A percentile compares a stretch with the other conserved stretches of the same genome.
Conservation (phyloP, 1,140 invertebrate species). For the Drosophila chauvacae region DNA sequence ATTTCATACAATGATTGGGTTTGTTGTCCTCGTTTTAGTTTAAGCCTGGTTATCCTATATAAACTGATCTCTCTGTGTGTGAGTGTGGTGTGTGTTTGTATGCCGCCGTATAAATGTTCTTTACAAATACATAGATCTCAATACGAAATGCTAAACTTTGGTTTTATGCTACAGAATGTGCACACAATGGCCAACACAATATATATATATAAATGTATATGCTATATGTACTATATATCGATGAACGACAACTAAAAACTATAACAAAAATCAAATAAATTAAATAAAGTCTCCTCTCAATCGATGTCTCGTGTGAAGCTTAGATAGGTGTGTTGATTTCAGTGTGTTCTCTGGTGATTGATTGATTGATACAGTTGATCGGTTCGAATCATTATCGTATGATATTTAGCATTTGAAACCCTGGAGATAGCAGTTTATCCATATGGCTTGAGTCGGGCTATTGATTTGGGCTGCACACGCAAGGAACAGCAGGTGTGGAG, state of each 20-base stretch:
- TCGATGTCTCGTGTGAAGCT: conserved; percentile 40
- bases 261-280: conserved; percentile 73
- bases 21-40: conserved; percentile 22
- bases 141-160: conserved; percentile 82
- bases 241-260: conserved; percentile 60
- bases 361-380: conserved; percentile 23
- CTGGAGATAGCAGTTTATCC: conserved; percentile 66
- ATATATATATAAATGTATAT: conserved; percentile 33
- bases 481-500: conserved; percentile 50
- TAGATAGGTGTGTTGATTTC: conserved; percentile 27
- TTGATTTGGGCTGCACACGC: conserved; percentile 50
- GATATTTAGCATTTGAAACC: conserved; percentile 61
- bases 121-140: conserved; percentile 70
- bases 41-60: conserved; percentile 44
- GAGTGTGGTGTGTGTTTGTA: conserved; percentile 39
- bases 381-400: conserved; percentile 43
- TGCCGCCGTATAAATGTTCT: conserved; percentile 63
- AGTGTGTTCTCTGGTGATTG: conserved; percentile 22
- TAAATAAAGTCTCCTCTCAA: conserved; percentile 62
- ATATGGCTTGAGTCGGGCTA: conserved; percentile 54
- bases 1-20: conserved; percentile 79
- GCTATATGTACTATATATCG: conserved; percentile 53
- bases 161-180: conserved; percentile 81
- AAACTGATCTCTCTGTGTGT: conserved; percentile 40
- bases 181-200: conserved; percentile 80